Base-by-base conservation (phyloP, 2,113 vertebrate species). In the Butastur rufipennis region DNA sequence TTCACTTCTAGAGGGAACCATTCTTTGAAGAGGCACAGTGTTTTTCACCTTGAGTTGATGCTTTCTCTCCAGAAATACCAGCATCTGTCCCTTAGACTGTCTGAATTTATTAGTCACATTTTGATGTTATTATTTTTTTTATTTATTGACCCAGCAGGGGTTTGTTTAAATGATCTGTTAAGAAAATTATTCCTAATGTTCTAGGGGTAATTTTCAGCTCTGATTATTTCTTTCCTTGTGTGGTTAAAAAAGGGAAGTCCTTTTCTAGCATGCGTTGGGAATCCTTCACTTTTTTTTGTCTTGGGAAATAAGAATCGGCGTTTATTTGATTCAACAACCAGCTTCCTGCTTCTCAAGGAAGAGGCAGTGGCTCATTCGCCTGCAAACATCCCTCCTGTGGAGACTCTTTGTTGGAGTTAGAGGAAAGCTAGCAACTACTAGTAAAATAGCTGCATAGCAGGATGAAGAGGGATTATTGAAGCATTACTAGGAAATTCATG, bases 281-380 rank as follows among this genome's bases (percentile, higher is more conserved):
- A 50, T 81, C 13, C 22, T 72, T 78, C 8, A 14, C 36, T 36
- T n/a, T 56, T 56, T 86, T 94, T 75, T 70, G 14, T 65, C 66
- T 90, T 95, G 89, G 66, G 71, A 87, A 95, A 70, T 72, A 85
- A 45, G 45, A 75, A 63, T 82, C 10, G 9, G n/a, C 50, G 31
- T 95, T 95, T 95, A 85, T 94, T 80, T 90, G 74, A 74, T 93
- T 95, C 45, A 93, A 58, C 50, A 77, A 77, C 36, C 36, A 19
- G 47, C 55, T 96, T 97, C 93, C 93, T 95, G 93, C 91, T 97
- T 97, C 89, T 85, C 84, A 91, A 95, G 89, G 91, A 95, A 95
- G 71, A 96, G 75, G 71, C 13, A 72, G 93, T 16, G 36, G 74
- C 81, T 95, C 19, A 40, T 77, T 85, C 0, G 50, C 86, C 67